These are phyloP conservation scores for Oophaga pumilio DNA, from an alignment of 2,113 vertebrate species.

Conservation along the genomic window DNA sequence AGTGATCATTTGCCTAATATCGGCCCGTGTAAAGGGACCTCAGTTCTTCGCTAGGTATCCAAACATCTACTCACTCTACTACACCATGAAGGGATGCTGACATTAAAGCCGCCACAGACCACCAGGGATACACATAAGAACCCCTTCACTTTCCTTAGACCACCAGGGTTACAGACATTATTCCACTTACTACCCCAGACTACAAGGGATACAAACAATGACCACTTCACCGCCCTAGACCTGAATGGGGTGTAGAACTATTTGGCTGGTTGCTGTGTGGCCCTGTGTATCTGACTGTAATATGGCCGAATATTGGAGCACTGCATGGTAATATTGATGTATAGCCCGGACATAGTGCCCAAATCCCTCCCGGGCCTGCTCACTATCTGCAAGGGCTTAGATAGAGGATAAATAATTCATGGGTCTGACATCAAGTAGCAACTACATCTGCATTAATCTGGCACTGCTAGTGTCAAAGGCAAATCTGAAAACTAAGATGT, in stretches of 20 bases:
- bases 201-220: neutral
- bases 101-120: no score
- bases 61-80: no score
- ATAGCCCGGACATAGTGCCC: no score
- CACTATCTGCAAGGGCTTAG: neutral
- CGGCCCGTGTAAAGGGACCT: no score
- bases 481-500: neutral
- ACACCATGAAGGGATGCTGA: no score
- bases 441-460: neutral
- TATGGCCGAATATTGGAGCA: neutral
- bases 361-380: neutral
- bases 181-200: neutral
- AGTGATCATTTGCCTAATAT: no score
- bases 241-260: neutral
- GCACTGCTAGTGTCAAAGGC: neutral
- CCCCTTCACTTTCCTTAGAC: neutral
- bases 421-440: neutral
- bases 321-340: neutral
- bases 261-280: neutral
- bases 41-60: no score
- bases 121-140: neutral
- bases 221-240: neutral
- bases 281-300: neutral
- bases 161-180: neutral
- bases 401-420: neutral